A percentile compares a stretch with the other conserved stretches of the same genome.
These are phyloP conservation scores for Setipinna tenuifilis DNA, from an alignment of 2,797 vertebrate genomes.

Conservation along the genomic window DNA sequence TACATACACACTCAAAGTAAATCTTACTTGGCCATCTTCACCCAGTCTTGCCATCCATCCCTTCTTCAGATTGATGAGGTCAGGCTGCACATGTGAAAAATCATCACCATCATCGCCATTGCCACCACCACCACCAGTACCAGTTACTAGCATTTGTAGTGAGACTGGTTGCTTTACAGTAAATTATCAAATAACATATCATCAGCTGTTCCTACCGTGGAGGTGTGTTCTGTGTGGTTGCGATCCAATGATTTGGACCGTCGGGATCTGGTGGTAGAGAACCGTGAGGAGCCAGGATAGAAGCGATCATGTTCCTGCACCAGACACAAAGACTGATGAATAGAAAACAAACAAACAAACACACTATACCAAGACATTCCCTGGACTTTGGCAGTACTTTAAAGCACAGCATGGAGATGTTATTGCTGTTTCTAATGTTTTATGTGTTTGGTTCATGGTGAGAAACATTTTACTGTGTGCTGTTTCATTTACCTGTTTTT, in stretches of 20 bases:
- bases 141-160: background rate
- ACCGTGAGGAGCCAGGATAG: conserved; percentile 26
- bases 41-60: conserved; percentile 87
- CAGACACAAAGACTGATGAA: background rate
- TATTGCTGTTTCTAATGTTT: no score
- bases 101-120: conserved; percentile 38
- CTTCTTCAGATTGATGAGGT: conserved; percentile 88
- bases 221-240: conserved; percentile 28
- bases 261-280: conserved; percentile 31
- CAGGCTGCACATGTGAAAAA: conserved; percentile 68
- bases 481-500: conserved; percentile 58
- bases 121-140: background rate
- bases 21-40: conserved; percentile 83
- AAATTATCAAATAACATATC: background rate
- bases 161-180: background rate
- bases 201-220: conserved; percentile 54
- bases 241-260: conserved; percentile 54
- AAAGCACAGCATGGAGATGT: no score
- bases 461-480: background rate
- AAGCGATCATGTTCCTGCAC: background rate
- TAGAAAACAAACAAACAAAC: background rate
- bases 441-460: background rate
- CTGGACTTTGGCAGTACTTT: no score
- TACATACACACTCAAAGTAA: background rate
- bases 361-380: background rate